Evolutionary conservation across 2,888 invertebrate species (phyloP), one percentile per base, ranked within the genome.

Genomic region (Orthosia incerta): DNA sequence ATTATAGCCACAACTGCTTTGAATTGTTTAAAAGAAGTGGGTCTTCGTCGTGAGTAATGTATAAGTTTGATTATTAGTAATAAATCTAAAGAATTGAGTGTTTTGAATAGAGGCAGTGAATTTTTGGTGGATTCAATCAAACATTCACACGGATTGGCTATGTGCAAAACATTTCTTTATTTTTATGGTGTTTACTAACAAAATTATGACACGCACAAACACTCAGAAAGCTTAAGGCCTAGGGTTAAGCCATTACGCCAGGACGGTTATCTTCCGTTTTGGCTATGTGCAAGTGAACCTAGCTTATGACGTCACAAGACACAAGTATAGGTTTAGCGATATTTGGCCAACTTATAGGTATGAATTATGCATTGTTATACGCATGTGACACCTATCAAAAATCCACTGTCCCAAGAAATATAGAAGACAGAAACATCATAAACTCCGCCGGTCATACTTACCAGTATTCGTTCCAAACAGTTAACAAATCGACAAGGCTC

Each of bases 401-500:
- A 81, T 70, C 70, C 76, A 83, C 73, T 76, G 73, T 65, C 31
- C 63, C 71, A 66, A 70, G 72, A 82, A 82, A 77, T 80, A 82
- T 79, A 74, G 88, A 79, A 80, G 73, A 90, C 80, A 93, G 92
- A 94, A 93, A 94, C 93, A 94, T 93, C 93, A 93, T 91, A 91
- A 93, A 92, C 93, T 82, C 67, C 89, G 83, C 86, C 85, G 87
- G 88, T 90, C 87, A 80, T 91, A 96, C 95, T 95, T 89, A 96
- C 96, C 95, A 93, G 83, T 60, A 91, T 79, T 74, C 86, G 86
- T 83, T 91, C 94, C 91, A 92, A 91, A 89, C 90, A 90, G 89
- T 93, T 88, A 88, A 93, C 83, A 88, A 93, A 93, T 88, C 91
- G 93, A 92, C 86, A 94, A 89, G 90, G 90, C 85, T 91, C 91